Evolutionary conservation across 1,140 invertebrate genomes (phyloP), one percentile per base, ranked within the genome.

Genomic region (Apis cerana): DNA sequence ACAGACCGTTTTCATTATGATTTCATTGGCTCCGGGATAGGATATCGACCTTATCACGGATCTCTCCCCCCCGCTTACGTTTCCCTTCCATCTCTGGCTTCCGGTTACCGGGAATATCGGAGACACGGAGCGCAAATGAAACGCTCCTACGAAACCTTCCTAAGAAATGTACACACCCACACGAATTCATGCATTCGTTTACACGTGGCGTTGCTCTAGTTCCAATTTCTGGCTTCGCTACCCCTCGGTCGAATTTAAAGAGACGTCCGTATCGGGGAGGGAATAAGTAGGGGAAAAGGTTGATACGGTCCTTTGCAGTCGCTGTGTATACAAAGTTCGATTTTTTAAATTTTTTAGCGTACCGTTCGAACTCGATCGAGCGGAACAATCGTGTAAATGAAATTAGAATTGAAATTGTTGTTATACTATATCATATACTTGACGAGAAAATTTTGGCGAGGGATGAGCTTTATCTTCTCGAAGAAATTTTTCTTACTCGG

Each of bases 71-170:
- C 52, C 61, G n/a, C 48, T 23, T 33, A 33, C 61, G 48, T 43
- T 54, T 74, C 1, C 21, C 58, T 11, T 11, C 71, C 33, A 43
- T 48, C 61, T 52, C 48, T 12, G n/a, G 23, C 67, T 67, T 23
- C 75, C 33, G 33, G 27, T 76, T 61, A 70, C 69, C 15, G 50
- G 59, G 27, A 48, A 87, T 85, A 80, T 82, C 69, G 56, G 23
- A 62, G 58, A 75, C 74, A 64, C 64, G 62, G 70, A 80, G 85
- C 64, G 83, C 79, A 85, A 88, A 88, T 87, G 85, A 84, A 88
- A 88, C 80, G 85, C 82, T 82, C 52, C 65, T 17, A 56, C 33
- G 59, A 80, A 43, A 85, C 77, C 67, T 80, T 76, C 70, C 61
- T 78, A 77, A 85, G 85, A 84, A 85, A 74, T 78, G 67, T 76